Percentiles rank a stretch among this genome's conserved stretches.
phyloP scores from a whole-genome alignment of 2,888 invertebrate species.

The Drosophila imparisetae region DNA sequence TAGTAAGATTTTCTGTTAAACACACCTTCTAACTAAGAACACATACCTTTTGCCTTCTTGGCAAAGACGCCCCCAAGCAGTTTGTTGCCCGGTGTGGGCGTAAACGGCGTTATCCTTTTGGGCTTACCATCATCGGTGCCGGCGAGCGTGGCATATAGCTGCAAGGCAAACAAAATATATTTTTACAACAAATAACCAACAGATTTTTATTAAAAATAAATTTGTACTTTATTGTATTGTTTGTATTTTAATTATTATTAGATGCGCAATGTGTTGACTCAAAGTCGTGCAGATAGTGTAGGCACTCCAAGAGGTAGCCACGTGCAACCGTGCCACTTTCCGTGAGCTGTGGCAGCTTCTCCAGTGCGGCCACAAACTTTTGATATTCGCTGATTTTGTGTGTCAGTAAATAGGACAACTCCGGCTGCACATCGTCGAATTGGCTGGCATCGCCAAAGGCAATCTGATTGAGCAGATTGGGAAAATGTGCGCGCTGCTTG shows the following conservation, averaged over 20 bases:
- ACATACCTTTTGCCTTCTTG: constrained; percentile 82
- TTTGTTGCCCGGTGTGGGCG: constrained; percentile 80
- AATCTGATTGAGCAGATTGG: constrained; percentile 83
- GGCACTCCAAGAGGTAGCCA: constrained; percentile 72
- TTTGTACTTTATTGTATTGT: constrained; percentile 47
- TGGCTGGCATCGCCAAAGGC: constrained; percentile 82
- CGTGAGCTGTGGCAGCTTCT: constrained; percentile 62
- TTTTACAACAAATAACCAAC: constrained; percentile 6
- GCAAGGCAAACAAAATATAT: constrained; percentile 39
- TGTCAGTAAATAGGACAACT: constrained; percentile 64
- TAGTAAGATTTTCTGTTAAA: neutral
- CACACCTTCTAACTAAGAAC: neutral
- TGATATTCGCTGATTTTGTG: constrained; percentile 80
- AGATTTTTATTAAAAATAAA: constrained; percentile 3
- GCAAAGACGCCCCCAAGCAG: constrained; percentile 84
- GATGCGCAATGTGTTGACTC: constrained; percentile 28
- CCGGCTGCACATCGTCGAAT: constrained; percentile 69
- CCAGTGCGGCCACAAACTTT: constrained; percentile 62
- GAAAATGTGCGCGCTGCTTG: constrained; percentile 78
- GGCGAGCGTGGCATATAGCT: constrained; percentile 77
- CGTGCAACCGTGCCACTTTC: constrained; percentile 73
- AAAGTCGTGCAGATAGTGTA: constrained; percentile 61
- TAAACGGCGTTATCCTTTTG: constrained; percentile 76
- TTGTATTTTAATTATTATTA: neutral
- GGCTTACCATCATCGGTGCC: constrained; percentile 52